Evolutionary conservation across 92 coral and sea anemone genomes (phyloP).

Genomic region (Umimayanthus chanpuru): DNA sequence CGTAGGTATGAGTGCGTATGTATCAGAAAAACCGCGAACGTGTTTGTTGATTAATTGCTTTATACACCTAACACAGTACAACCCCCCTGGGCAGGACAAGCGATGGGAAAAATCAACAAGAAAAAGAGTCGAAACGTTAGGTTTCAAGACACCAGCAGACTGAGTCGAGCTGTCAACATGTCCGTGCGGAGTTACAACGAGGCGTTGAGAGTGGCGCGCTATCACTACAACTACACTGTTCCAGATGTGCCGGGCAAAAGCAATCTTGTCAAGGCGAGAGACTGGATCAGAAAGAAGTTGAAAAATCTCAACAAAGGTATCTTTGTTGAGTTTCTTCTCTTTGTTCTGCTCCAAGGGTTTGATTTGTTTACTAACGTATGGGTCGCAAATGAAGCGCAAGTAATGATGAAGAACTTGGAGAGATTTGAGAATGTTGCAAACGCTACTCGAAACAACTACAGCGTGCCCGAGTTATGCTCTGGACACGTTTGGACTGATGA

Average conservation of each 20-base stretch:
- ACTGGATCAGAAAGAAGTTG: conserved; percentile 31
- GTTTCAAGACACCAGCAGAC: conserved; percentile 18
- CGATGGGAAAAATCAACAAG: conserved; percentile 4
- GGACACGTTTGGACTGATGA: conserved; percentile 73
- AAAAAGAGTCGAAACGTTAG: conserved; percentile 4
- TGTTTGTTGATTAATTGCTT: not conserved
- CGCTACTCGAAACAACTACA: conserved; percentile 56
- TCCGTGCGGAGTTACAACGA: conserved; percentile 40
- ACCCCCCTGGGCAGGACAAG: not conserved
- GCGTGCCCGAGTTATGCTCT: conserved; percentile 69
- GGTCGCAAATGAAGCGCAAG: conserved; percentile 71
- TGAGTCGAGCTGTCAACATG: conserved; percentile 33
- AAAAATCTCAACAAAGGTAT: conserved; percentile 75
- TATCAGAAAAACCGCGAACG: not conserved
- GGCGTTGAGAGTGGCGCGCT: conserved; percentile 25
- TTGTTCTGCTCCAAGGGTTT: conserved; percentile 85
- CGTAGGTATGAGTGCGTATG: not conserved
- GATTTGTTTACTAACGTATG: conserved; percentile 81
- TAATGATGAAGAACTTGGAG: conserved; percentile 52
- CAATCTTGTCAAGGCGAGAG: conserved; percentile 1
- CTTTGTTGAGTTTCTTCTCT: conserved; percentile 78
- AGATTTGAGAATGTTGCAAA: conserved; percentile 58
- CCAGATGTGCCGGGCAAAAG: conserved; percentile 35
- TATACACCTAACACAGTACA: not conserved
- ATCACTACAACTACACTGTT: conserved; percentile 44